A percentile compares a stretch with the other conserved stretches of the same genome.
Evolutionary conservation across 2,888 invertebrate species (phyloP).

Genomic region (Drosophila nr. perissopoda): DNA sequence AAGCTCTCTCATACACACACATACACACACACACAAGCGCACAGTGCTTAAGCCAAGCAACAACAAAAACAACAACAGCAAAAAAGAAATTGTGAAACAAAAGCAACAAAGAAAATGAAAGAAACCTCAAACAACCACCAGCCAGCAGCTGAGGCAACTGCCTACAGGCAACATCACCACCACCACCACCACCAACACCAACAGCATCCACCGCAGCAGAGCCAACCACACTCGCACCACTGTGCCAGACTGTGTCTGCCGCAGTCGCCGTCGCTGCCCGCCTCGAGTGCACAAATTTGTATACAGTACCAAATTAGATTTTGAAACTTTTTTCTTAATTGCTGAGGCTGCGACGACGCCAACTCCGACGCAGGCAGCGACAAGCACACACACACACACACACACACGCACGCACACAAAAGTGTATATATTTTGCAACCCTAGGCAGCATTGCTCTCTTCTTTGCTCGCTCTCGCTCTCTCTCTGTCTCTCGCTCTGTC

Average conservation of each 20-base stretch:
- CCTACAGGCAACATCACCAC: constrained; percentile 23
- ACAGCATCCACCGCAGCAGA: constrained; percentile 31
- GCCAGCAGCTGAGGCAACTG: constrained; percentile 35
- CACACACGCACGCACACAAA: constrained; percentile 49
- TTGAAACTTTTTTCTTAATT: constrained; percentile 83
- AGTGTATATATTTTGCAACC: constrained; percentile 74
- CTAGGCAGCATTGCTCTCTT: constrained; percentile 45
- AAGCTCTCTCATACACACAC: constrained; percentile 60
- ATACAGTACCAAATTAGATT: constrained; percentile 83
- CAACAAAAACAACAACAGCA: constrained; percentile 34
- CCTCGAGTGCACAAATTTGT: constrained; percentile 81
- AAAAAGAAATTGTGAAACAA: constrained; percentile 76
- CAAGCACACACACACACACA: background rate
- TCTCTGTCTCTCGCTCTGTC: background rate
- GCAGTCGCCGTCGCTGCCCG: constrained; percentile 28
- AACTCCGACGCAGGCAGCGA: constrained; percentile 59
- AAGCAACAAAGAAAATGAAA: constrained; percentile 80
- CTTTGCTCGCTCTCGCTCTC: constrained; percentile 20
- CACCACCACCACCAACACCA: constrained; percentile 9
- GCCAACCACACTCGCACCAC: constrained; percentile 51
- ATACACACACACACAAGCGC: constrained; percentile 9
- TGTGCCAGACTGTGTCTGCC: constrained; percentile 57
- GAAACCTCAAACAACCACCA: constrained; percentile 77
- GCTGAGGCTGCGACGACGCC: constrained; percentile 43
- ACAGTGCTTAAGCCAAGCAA: constrained; percentile 27